Conservation (phyloP, 2,113 vertebrate genomes). For the Phoenicopterus ruber region DNA sequence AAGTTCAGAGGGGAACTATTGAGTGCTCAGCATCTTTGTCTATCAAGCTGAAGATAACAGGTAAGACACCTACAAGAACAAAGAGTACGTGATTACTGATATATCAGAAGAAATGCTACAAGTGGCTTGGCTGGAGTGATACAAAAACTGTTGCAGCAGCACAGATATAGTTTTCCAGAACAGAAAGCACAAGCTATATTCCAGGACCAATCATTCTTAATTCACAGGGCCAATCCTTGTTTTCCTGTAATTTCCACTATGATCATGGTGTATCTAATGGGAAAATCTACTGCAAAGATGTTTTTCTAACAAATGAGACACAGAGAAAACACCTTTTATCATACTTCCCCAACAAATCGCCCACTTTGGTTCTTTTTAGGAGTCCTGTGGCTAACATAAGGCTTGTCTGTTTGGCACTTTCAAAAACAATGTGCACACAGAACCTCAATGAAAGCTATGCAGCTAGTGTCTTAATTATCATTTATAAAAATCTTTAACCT, state of each 20-base stretch:
- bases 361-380: not conserved
- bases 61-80: not conserved
- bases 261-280: not conserved
- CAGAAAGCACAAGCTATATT: not conserved
- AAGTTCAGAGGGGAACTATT: not conserved
- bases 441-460: not conserved
- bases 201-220: not conserved
- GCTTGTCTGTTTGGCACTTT: not conserved
- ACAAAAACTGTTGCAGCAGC: not conserved
- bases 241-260: not conserved
- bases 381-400: not conserved
- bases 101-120: not conserved
- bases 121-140: not conserved
- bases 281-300: not conserved
- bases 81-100: rapidly evolving
- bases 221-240: too few species aligned
- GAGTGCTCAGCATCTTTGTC: not conserved
- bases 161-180: not conserved
- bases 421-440: not conserved
- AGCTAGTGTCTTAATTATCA: not conserved
- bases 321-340: not conserved
- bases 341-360: not conserved
- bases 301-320: not conserved
- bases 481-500: not conserved
- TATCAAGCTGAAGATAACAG: not conserved